phyloP scores from a whole-genome alignment of 1,140 invertebrate species.

The Anastrepha ludens region DNA sequence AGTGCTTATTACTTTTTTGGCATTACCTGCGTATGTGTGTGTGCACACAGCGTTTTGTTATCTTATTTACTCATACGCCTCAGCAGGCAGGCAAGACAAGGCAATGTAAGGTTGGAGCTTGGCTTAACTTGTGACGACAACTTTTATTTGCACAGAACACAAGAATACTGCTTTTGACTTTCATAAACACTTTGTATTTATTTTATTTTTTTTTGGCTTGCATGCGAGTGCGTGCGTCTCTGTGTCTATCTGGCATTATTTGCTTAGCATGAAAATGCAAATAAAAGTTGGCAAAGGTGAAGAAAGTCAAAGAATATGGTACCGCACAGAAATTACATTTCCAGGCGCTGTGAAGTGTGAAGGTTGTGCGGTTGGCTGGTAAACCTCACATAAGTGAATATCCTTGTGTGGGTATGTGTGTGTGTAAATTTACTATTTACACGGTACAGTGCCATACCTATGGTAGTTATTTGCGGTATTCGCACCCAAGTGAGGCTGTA shows the following conservation, averaged over 20 bases:
- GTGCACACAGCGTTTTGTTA: not conserved
- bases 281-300: conserved; percentile 22
- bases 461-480: conserved; percentile 24
- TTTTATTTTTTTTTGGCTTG: not conserved
- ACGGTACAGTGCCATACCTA: not conserved
- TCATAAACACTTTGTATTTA: not conserved
- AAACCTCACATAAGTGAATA: not conserved
- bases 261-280: conserved; percentile 32
- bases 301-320: not conserved
- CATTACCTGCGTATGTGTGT: not conserved
- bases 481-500: not conserved
- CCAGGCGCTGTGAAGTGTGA: conserved; percentile 22
- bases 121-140: not conserved
- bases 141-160: not conserved
- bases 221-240: not conserved
- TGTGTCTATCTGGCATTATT: not conserved
- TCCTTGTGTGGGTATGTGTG: not conserved
- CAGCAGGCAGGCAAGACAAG: not conserved
- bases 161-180: conserved; percentile 14
- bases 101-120: not conserved
- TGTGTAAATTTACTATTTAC: not conserved
- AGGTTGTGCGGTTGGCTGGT: conserved; percentile 16
- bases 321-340: not conserved
- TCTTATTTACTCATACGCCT: conserved; percentile 36
- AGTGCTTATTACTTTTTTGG: not conserved